Evolutionary conservation across 2,888 invertebrate genomes (phyloP), one percentile per base, ranked within the genome.

Genomic region (Panopea generosa): DNA sequence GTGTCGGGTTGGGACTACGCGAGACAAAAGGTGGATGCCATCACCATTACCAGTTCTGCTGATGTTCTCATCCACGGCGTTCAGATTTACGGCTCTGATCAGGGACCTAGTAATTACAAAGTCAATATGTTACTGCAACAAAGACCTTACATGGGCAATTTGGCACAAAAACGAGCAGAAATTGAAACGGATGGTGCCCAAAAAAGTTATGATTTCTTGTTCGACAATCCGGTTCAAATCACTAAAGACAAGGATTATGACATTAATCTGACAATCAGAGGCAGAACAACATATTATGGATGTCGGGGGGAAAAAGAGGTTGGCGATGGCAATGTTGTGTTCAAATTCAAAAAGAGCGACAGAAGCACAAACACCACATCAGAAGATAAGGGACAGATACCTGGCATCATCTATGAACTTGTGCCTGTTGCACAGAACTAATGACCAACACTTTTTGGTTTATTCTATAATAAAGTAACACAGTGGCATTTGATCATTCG

Each of bases 231-330:
- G 0, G 49, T 45, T 0, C 2, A 20, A 1, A 33, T 80, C 9
- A 9, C 22, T 14, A 73, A 63, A 29, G 60, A 67, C 26, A 70
- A 62, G 33, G 49, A 45, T 1, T 76, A 70, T 24, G 63, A 57
- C 3, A 14, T 80, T 2, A 16, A 24, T 45, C 20, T 76, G 11
- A 38, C 59, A 7, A 47, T 76, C 7, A 61, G 55, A 18, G 80
- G 80, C n/a, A 60, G 66, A n/a, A 57, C 66, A 16, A 70, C 73
- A 0, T 77, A 62, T 47, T 76, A 65, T 22, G 80, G 80, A 18
- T 57, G 47, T 4, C n/a, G 45, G 14, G 80, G 76, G 7, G 20
- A 49, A 9, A 33, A 18, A 22, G 18, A 24, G 1, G 18, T 63
- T n/a, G 55, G 67, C 14, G 50, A 47, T 14, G n/a, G n/a, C n/a